Percentiles rank a stretch among this genome's conserved stretches.
These are phyloP conservation scores for Urocynchramus pylzowi DNA, from an alignment of 2,113 vertebrate species.

Conservation along the genomic window DNA sequence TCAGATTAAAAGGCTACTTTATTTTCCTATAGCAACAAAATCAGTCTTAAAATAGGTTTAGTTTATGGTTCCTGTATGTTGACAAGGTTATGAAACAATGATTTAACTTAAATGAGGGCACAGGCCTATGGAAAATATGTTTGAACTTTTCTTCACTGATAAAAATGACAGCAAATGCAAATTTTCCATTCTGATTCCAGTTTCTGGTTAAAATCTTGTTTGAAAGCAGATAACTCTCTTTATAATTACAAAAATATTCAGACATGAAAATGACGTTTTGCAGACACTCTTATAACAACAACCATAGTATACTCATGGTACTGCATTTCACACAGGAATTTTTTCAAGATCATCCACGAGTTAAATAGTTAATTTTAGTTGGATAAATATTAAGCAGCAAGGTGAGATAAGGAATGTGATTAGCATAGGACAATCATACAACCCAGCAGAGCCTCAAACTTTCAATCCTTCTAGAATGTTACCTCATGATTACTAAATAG, in stretches of 20 bases:
- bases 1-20: background rate
- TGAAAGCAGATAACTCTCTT: background rate
- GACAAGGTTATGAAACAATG: background rate
- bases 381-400: constrained; percentile 40
- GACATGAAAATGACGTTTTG: background rate
- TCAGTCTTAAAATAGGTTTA: background rate
- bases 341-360: background rate
- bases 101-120: background rate
- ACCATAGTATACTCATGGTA: background rate
- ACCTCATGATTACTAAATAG: constrained; percentile 60
- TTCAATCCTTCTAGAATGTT: constrained; percentile 32
- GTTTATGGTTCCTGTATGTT: background rate
- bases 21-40: background rate
- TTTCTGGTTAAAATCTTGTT: background rate
- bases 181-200: background rate
- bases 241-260: background rate
- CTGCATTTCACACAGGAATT: background rate
- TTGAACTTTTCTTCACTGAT: background rate
- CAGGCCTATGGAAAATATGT: background rate
- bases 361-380: constrained; percentile 58
- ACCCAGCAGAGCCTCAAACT: constrained; percentile 4
- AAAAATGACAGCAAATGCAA: background rate
- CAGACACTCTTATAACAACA: background rate
- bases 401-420: constrained; percentile 35
- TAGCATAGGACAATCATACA: constrained; percentile 33